Evolutionary conservation across 2,797 vertebrate species (phyloP).

Genomic region (Etheostoma nigrum): DNA sequence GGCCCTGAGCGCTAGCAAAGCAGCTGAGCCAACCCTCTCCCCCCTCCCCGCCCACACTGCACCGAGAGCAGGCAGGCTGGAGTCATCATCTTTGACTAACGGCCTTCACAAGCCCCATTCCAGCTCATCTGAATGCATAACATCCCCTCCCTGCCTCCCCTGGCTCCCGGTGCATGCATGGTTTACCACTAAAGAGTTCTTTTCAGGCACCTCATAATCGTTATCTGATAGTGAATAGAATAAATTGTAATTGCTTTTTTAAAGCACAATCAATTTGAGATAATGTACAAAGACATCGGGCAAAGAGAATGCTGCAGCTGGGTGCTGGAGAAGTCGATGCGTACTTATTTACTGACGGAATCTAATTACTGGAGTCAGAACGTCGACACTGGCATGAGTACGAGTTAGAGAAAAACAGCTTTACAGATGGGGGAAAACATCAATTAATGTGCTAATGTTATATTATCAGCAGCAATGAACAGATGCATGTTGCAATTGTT

Average conservation of each 20-base stretch:
- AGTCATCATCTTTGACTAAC: conserved; percentile 74
- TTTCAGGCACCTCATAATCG: conserved; percentile 80
- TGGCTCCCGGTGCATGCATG: conserved; percentile 71
- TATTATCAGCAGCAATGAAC: conserved; percentile 58
- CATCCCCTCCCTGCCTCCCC: conserved; percentile 46
- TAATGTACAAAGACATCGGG: conserved; percentile 81
- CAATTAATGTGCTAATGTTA: conserved; percentile 64
- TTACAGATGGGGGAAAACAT: conserved; percentile 50
- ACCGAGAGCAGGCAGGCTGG: conserved; percentile 59
- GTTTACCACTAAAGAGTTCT: conserved; percentile 80
- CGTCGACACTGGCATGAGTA: conserved; percentile 37
- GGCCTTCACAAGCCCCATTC: conserved; percentile 62
- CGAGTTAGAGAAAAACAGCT: conserved; percentile 46
- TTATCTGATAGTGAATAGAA: conserved; percentile 81
- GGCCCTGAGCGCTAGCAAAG: conserved; percentile 64
- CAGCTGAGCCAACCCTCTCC: conserved; percentile 18
- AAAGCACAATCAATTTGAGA: conserved; percentile 83
- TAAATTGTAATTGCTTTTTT: conserved; percentile 85
- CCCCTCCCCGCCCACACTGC: conserved; percentile 28
- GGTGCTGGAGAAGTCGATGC: conserved; percentile 66
- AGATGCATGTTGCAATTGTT: conserved; percentile 49
- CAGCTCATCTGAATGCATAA: conserved; percentile 70
- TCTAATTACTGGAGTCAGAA: conserved; percentile 74
- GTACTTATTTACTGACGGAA: conserved; percentile 75
- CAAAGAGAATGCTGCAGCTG: conserved; percentile 64